Base-by-base conservation (phyloP, 2,113 vertebrate genomes). In the Meleagris gallopavo region DNA sequence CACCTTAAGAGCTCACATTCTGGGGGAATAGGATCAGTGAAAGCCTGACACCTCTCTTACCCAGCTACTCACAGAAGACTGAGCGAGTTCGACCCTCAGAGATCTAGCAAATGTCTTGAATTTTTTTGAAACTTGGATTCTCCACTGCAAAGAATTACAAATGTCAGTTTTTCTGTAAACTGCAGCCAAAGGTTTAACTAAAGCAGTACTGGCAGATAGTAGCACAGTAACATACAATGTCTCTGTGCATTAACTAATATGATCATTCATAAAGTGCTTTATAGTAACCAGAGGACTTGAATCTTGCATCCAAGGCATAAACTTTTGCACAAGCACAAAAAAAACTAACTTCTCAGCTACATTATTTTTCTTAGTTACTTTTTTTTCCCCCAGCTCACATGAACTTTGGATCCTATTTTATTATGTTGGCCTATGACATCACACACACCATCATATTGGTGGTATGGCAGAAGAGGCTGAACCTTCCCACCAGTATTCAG, bases 21-120 rank as follows among this genome's bases (percentile, higher is more conserved):
- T 32, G 9, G 3, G 14, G 13, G 1, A 5, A 20, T 41, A 43
- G 43, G 13, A 87, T 48, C 69, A 62, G 11, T 40, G 50, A 8
- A 45, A 0, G 7, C 17, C 30, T 73, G 34, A n/a, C 2, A 0
- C 3, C 18, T 25, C 27, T 81, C 32, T 45, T 62, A 58, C 17
- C 36, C 16, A 41, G 34, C 43, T 76, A 11, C 38, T 50, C 55
- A 54, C 5, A 7, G 54, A 61, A 71, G 77, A 5, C 9, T 14
- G 14, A 12, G 20, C 7, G 6, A 12, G 15, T 82, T 74, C 57
- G 24, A 45, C 11, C 11, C 27, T 6, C 6, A 64, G 14, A 14
- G 9, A 40, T 15, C 29, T 19, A 61, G 6, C 10, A 75, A 86
- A 73, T 41, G 5, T 18, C 29, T 50, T 72, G 21, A 83, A 71